Evolutionary conservation across 2,888 invertebrate species (phyloP).

Genomic region (Pteria penguin): DNA sequence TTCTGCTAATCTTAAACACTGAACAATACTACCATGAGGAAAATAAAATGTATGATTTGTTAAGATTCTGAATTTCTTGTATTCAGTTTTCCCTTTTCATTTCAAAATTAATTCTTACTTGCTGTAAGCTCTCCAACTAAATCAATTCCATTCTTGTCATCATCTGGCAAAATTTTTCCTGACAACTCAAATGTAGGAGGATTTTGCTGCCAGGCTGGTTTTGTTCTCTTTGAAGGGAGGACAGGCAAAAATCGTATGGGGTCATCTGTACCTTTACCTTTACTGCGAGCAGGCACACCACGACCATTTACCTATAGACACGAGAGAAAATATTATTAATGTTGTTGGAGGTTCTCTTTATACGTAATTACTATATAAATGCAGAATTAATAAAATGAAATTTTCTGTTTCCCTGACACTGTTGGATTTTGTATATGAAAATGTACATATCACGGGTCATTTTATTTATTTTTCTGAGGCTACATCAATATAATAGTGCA

Average conservation of each 20-base stretch:
- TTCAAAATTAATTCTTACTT: constrained; percentile 65
- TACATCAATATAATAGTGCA: not conserved
- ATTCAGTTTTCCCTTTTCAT: too few species aligned
- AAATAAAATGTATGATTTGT: too few species aligned
- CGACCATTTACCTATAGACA: not conserved
- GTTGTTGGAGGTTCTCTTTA: too few species aligned
- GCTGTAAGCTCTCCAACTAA: constrained; percentile 76
- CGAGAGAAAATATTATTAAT: not conserved
- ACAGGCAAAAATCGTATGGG: constrained; percentile 78
- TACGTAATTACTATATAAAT: too few species aligned
- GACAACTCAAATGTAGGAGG: constrained; percentile 77
- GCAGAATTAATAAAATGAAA: too few species aligned
- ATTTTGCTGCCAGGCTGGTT: constrained; percentile 78
- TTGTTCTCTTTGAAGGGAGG: constrained; percentile 76
- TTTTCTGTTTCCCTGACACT: too few species aligned
- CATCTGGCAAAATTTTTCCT: constrained; percentile 65
- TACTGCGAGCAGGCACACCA: constrained; percentile 53
- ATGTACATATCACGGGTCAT: too few species aligned
- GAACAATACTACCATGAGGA: too few species aligned
- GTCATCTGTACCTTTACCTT: constrained; percentile 78
- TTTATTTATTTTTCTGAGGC: too few species aligned
- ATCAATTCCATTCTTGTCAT: constrained; percentile 71
- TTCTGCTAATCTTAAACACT: too few species aligned
- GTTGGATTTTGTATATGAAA: too few species aligned
- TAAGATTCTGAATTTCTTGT: too few species aligned